These are phyloP conservation scores for Phaonia tiefii DNA, from an alignment of 2,888 invertebrate species.

Conservation along the genomic window DNA sequence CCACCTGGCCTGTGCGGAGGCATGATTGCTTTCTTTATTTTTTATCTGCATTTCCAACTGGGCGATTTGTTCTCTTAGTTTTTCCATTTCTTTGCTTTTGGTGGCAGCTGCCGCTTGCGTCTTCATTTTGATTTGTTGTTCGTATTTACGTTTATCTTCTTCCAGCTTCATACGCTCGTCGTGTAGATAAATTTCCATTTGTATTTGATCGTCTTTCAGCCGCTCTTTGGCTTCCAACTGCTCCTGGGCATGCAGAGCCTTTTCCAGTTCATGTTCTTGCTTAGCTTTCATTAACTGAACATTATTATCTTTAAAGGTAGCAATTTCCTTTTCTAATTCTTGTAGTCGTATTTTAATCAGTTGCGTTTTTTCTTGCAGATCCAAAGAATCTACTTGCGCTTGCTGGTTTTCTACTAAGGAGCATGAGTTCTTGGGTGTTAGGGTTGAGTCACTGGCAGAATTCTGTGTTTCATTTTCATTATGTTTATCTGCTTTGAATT, in stretches of 20 bases:
- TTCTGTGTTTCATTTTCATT: slow-evolving; percentile 32
- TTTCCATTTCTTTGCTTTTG: slow-evolving; percentile 86
- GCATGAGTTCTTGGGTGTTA: slow-evolving; percentile 49
- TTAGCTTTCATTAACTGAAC: slow-evolving; percentile 82
- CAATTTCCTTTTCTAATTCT: slow-evolving; percentile 85
- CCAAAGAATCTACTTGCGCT: slow-evolving; percentile 65
- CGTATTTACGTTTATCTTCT: slow-evolving; percentile 85
- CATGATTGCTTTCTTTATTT: slow-evolving; percentile 87
- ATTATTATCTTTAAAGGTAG: slow-evolving; percentile 82
- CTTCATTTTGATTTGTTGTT: slow-evolving; percentile 85
- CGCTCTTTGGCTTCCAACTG: slow-evolving; percentile 83
- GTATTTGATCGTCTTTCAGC: slow-evolving; percentile 85
- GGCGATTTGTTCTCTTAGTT: slow-evolving; percentile 85
- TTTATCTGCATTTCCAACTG: slow-evolving; percentile 85
- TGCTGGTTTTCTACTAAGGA: background rate
- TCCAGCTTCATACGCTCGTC: slow-evolving; percentile 86
- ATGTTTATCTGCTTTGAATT: slow-evolving; percentile 68
- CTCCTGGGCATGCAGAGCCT: slow-evolving; percentile 84
- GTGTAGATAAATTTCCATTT: slow-evolving; percentile 84
- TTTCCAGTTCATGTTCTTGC: slow-evolving; percentile 84
- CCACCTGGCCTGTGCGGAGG: slow-evolving; percentile 86
- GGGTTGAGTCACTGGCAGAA: slow-evolving; percentile 43
- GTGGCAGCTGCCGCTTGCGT: slow-evolving; percentile 84
- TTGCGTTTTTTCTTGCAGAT: slow-evolving; percentile 72
- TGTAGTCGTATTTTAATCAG: slow-evolving; percentile 82